Conservation (phyloP, 2,888 invertebrate genomes). For the Maniola hyperantus region DNA sequence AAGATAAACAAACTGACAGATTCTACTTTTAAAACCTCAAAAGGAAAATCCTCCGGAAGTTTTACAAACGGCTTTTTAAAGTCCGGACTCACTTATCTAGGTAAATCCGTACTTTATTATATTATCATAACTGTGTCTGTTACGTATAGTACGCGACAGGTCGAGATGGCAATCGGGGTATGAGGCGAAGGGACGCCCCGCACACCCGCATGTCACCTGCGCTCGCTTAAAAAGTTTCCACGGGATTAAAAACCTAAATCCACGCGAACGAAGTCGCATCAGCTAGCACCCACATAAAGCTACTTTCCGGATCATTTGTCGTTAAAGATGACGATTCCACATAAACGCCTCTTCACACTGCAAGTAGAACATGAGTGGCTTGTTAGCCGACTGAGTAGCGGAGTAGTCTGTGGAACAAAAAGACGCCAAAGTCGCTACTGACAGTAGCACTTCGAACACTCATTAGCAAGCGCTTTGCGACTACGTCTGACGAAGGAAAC, state of each 20-base stretch:
- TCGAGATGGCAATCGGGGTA: too few relatives aligned
- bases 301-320: neutral
- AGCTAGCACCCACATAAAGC: too few relatives aligned
- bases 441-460: constrained; percentile 31
- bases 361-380: neutral
- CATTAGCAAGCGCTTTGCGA: constrained; percentile 29
- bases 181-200: too few relatives aligned
- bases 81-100: too few relatives aligned
- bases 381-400: constrained; percentile 11
- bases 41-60: neutral
- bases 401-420: constrained; percentile 1
- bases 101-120: too few relatives aligned
- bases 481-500: constrained; percentile 2
- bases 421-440: constrained; percentile 27
- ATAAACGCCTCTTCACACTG: constrained; percentile 12
- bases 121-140: too few relatives aligned
- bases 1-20: neutral
- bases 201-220: too few relatives aligned
- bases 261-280: too few relatives aligned
- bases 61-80: neutral
- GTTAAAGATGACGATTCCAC: neutral
- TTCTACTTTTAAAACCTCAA: neutral
- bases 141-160: too few relatives aligned
- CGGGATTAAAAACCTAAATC: too few relatives aligned
- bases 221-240: too few relatives aligned